Conservation (phyloP, 2,113 vertebrate genomes). For the Strix uralensis region DNA sequence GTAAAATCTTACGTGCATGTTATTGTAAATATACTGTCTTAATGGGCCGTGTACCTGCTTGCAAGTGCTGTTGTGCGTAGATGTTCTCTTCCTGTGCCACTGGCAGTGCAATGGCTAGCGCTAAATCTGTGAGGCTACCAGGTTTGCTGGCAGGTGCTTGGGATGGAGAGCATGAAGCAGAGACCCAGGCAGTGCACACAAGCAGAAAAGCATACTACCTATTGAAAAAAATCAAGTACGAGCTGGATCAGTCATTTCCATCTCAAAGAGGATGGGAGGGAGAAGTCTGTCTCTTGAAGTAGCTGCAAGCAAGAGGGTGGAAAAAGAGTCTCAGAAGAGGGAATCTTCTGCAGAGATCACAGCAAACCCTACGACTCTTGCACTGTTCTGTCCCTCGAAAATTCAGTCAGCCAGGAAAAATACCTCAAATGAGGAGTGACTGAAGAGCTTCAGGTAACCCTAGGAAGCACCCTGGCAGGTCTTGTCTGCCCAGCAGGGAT, state of each 20-base stretch:
- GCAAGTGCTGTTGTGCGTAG: background rate
- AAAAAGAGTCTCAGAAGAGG: conserved; percentile 40
- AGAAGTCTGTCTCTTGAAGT: conserved; percentile 46
- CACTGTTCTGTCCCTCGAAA: background rate
- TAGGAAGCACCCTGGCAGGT: background rate
- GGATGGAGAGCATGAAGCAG: background rate
- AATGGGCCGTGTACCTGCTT: background rate
- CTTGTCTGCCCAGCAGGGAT: background rate
- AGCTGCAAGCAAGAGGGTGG: conserved; percentile 8
- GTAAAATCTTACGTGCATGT: background rate
- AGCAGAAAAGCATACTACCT: background rate
- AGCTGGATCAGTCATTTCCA: conserved; percentile 36
- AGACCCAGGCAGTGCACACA: background rate
- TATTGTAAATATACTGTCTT: background rate
- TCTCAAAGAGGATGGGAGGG: conserved; percentile 38
- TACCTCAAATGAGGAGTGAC: background rate
- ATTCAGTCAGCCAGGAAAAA: conserved; percentile 17
- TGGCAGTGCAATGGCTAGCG: background rate
- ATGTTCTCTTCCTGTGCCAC: background rate
- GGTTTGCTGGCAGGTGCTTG: background rate
- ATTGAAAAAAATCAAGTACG: background rate
- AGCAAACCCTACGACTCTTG: background rate
- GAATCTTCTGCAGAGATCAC: conserved; percentile 53
- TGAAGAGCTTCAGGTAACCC: background rate
- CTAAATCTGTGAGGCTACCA: background rate